Conservation (phyloP, 2,797 vertebrate genomes). For the Galagoides demidoff region DNA sequence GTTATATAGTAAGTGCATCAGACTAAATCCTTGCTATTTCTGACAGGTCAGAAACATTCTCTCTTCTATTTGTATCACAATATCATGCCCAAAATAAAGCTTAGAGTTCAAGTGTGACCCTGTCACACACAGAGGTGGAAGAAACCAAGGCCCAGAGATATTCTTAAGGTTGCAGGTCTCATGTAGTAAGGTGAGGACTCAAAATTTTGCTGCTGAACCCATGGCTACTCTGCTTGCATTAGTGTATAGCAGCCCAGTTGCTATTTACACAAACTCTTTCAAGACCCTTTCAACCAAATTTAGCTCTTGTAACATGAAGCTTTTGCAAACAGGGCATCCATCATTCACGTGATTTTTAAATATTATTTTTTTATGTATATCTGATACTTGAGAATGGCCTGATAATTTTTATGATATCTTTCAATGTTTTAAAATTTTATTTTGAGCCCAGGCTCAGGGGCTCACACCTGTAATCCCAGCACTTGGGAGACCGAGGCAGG, state of each 20-base stretch:
- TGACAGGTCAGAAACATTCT: neutral
- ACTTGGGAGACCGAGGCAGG: no score
- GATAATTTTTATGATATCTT: neutral
- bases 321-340: neutral
- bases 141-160: neutral
- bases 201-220: neutral
- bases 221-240: neutral
- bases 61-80: neutral
- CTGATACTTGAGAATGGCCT: neutral
- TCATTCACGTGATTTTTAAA: neutral
- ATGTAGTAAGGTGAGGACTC: neutral
- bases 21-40: neutral
- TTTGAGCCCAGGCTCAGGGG: neutral
- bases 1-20: neutral
- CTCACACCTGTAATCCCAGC: no score
- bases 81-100: neutral
- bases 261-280: neutral
- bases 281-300: neutral
- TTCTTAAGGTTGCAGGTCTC: neutral
- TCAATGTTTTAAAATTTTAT: slow-evolving; percentile 17
- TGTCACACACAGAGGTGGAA: neutral
- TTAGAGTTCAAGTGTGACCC: neutral
- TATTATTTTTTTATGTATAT: neutral
- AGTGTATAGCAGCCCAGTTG: neutral
- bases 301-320: neutral